Percentiles rank a stretch among this genome's conserved stretches.
These are phyloP conservation scores for Ylistrum balloti DNA, from an alignment of 1,140 invertebrate genomes.

Conservation along the genomic window DNA sequence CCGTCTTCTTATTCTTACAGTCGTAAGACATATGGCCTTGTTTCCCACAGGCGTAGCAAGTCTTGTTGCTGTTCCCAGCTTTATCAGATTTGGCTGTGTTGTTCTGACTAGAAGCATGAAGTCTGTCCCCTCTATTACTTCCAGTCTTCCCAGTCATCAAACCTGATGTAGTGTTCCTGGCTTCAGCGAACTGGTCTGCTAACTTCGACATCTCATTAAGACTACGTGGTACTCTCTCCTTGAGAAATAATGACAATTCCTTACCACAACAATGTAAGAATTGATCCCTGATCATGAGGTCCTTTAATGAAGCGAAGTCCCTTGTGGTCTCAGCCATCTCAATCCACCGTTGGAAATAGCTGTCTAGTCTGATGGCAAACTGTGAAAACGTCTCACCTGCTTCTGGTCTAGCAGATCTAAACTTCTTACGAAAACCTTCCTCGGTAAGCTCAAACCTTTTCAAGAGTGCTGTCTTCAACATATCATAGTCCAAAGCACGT, in stretches of 20 bases:
- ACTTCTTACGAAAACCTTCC: too few species aligned
- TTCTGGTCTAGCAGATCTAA: constrained; percentile 45
- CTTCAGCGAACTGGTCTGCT: too few species aligned
- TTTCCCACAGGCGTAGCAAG: background rate
- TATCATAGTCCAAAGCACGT: constrained; percentile 45
- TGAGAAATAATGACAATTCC: too few species aligned
- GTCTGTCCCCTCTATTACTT: background rate
- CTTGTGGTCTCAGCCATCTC: constrained; percentile 31
- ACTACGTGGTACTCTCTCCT: too few species aligned
- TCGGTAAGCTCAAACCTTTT: too few species aligned
- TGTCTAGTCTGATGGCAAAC: constrained; percentile 47
- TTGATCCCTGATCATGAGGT: constrained; percentile 46
- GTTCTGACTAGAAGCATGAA: background rate
- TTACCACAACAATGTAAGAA: too few species aligned
- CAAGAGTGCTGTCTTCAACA: too few species aligned
- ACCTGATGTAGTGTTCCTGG: too few species aligned
- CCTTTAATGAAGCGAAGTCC: constrained; percentile 5
- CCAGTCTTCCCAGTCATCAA: background rate
- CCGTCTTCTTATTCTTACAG: background rate
- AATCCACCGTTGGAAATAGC: constrained; percentile 51
- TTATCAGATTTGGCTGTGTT: background rate
- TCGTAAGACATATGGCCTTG: constrained; percentile 25
- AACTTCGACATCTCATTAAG: too few species aligned
- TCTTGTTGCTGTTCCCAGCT: background rate
- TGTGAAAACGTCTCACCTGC: too few species aligned